Percentiles rank a stretch among this genome's conserved stretches.
Evolutionary conservation across 92 coral and sea anemone genomes (phyloP).

Genomic region (Zoanthus sansibaricus): DNA sequence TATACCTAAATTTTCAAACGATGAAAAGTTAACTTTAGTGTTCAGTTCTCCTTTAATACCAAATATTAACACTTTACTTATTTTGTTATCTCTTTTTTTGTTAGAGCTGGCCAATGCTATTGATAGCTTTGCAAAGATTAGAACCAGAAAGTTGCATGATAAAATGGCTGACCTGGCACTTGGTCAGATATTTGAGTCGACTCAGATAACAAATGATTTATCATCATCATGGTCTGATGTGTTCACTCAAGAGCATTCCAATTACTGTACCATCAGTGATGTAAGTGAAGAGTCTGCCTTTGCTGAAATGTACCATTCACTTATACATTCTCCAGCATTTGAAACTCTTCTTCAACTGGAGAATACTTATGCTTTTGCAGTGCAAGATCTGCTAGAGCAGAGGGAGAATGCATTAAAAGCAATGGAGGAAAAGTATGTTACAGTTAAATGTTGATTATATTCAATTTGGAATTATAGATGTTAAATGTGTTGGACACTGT

Average conservation of each 20-base stretch:
- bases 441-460: neutral
- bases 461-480: neutral
- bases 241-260: slow-evolving; percentile 91
- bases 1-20: too few relatives aligned
- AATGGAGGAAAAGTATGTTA: slow-evolving; percentile 86
- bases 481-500: too few relatives aligned
- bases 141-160: slow-evolving; percentile 65
- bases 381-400: slow-evolving; percentile 83
- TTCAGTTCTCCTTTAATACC: too few relatives aligned
- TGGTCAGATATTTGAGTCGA: slow-evolving; percentile 61
- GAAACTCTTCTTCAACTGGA: slow-evolving; percentile 95
- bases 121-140: slow-evolving; percentile 67
- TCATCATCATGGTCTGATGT: slow-evolving; percentile 81
- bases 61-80: too few relatives aligned
- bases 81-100: neutral
- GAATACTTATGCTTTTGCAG: slow-evolving; percentile 93
- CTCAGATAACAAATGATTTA: slow-evolving; percentile 67
- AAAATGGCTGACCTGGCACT: slow-evolving; percentile 78
- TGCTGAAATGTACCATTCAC: slow-evolving; percentile 93
- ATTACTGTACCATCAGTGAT: slow-evolving; percentile 83
- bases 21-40: too few relatives aligned
- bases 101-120: slow-evolving; percentile 76
- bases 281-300: slow-evolving; percentile 87
- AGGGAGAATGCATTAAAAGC: slow-evolving; percentile 80
- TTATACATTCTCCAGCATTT: slow-evolving; percentile 94